Evolutionary conservation across 2,797 vertebrate genomes (phyloP).

Genomic region (Schizothorax lantsangensis): DNA sequence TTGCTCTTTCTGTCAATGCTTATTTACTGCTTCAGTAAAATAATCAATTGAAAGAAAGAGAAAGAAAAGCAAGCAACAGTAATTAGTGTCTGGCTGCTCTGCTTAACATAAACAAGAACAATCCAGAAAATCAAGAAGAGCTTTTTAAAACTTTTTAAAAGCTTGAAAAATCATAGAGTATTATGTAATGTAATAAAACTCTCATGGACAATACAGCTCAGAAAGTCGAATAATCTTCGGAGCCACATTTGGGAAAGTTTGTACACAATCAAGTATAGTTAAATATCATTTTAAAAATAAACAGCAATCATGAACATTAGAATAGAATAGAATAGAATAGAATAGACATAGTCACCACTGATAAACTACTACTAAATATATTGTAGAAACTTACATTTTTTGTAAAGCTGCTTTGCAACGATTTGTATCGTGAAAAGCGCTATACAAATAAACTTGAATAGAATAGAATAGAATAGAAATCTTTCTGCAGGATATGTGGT

Average conservation of each 20-base stretch:
- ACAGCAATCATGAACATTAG: background rate
- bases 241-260: background rate
- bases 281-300: background rate
- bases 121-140: background rate
- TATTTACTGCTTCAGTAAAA: slow-evolving; percentile 27
- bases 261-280: background rate
- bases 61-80: slow-evolving; percentile 16
- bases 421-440: too few relatives aligned
- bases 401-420: too few relatives aligned
- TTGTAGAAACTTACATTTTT: too few relatives aligned
- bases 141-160: background rate
- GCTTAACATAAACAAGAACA: background rate
- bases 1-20: slow-evolving; percentile 26
- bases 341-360: background rate
- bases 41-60: slow-evolving; percentile 7
- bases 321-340: background rate
- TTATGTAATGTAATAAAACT: background rate
- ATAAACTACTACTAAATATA: too few relatives aligned
- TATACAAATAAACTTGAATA: too few relatives aligned
- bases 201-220: background rate
- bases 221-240: background rate
- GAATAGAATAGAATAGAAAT: background rate
- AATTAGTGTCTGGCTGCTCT: slow-evolving; percentile 1
- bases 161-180: background rate
- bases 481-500: background rate